Conservation (phyloP, 2,113 vertebrate species). For the Antechinus stuartii region DNA sequence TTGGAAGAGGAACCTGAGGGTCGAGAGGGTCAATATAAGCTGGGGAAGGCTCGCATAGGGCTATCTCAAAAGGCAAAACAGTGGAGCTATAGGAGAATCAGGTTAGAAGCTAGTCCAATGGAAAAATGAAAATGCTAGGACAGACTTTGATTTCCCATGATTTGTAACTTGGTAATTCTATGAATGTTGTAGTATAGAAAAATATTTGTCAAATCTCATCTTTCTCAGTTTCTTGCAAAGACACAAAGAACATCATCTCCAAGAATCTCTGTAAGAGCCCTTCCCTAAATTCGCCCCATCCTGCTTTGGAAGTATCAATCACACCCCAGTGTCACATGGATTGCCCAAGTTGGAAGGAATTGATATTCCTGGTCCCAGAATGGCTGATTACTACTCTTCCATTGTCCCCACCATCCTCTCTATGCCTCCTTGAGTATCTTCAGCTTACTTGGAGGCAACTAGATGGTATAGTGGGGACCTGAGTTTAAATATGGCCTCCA, state of each 20-base stretch:
- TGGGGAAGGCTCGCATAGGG: neutral
- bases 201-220: neutral
- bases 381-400: neutral
- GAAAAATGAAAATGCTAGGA: neutral
- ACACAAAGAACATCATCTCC: neutral
- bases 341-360: neutral
- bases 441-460: neutral
- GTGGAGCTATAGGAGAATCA: neutral
- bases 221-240: neutral
- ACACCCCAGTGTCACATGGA: neutral
- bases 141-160: neutral
- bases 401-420: neutral
- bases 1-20: neutral
- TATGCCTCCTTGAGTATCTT: neutral
- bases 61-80: neutral
- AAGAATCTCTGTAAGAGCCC: neutral
- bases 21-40: neutral
- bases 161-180: neutral
- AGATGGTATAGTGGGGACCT: neutral
- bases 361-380: neutral
- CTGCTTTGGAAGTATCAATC: neutral
- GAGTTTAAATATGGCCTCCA: neutral
- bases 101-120: neutral
- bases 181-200: neutral
- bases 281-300: neutral